A percentile compares a stretch with the other conserved stretches of the same genome.
phyloP scores from a whole-genome alignment of 2,888 invertebrate genomes.

The Philereme vetulata region DNA sequence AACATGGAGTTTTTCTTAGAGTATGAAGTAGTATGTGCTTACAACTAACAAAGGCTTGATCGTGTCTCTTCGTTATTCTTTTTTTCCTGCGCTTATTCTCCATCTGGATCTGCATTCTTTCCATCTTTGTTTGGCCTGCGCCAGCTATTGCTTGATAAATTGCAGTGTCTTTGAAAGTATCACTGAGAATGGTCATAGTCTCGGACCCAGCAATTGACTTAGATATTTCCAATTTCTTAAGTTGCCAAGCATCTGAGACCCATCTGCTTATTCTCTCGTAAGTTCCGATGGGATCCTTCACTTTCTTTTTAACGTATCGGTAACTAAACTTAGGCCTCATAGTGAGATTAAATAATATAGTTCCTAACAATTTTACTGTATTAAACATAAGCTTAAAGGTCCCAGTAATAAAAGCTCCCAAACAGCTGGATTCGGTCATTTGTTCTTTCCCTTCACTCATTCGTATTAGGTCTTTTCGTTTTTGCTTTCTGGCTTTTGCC shows the following conservation, averaged over 20 bases:
- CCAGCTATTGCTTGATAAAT: constrained; percentile 44
- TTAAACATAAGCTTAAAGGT: constrained; percentile 37
- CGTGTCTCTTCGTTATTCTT: constrained; percentile 47
- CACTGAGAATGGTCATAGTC: constrained; percentile 44
- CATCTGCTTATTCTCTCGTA: constrained; percentile 36
- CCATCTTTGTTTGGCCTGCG: constrained; percentile 49
- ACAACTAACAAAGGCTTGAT: constrained; percentile 49
- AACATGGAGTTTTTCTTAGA: constrained; percentile 56
- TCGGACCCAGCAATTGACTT: constrained; percentile 49
- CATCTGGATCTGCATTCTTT: constrained; percentile 37
- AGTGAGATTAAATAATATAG: constrained; percentile 37
- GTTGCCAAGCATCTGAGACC: constrained; percentile 37
- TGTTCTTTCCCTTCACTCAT: constrained; percentile 39
- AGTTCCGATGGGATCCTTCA: constrained; percentile 43
- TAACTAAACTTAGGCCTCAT: constrained; percentile 45
- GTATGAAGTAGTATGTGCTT: constrained; percentile 52
- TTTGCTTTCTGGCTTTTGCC: constrained; percentile 32
- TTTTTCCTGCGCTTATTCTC: constrained; percentile 38
- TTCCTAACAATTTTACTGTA: constrained; percentile 27
- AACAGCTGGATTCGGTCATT: constrained; percentile 43
- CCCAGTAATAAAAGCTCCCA: constrained; percentile 45
- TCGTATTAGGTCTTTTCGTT: constrained; percentile 37
- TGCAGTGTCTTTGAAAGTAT: constrained; percentile 47
- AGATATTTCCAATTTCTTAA: constrained; percentile 48
- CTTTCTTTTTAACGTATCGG: constrained; percentile 40